Evolutionary conservation across 2,888 invertebrate species (phyloP).

Genomic region (Hedychridium roseum): DNA sequence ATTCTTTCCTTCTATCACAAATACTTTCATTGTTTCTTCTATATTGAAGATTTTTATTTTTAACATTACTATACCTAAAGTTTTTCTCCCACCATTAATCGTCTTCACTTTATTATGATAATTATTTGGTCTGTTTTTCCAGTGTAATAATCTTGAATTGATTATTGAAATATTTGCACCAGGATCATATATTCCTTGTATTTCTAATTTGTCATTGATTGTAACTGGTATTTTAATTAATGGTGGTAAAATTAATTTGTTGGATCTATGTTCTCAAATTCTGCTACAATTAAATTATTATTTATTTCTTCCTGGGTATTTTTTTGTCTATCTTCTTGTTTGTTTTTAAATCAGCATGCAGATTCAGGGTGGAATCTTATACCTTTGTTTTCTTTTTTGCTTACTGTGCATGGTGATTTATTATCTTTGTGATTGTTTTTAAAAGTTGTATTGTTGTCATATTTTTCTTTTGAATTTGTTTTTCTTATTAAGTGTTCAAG

Average conservation of each 20-base stretch:
- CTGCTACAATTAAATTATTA: conserved; percentile 21
- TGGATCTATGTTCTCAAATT: conserved; percentile 18
- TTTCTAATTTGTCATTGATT: conserved; percentile 17
- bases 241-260: conserved; percentile 27
- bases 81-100: conserved; percentile 17
- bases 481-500: conserved; percentile 39
- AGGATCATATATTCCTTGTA: conserved; percentile 22
- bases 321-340: conserved; percentile 9
- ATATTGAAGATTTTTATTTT: conserved; percentile 15
- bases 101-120: neutral
- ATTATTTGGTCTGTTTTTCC: conserved; percentile 9
- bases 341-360: conserved; percentile 23
- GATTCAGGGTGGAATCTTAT: conserved; percentile 20
- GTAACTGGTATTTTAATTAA: conserved; percentile 25
- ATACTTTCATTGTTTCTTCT: conserved; percentile 14
- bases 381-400: conserved; percentile 14
- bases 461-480: conserved; percentile 21
- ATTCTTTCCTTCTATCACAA: conserved; percentile 16
- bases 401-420: conserved; percentile 13
- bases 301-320: conserved; percentile 15
- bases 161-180: conserved; percentile 27
- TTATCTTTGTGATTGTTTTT: neutral
- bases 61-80: conserved; percentile 13
- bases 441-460: conserved; percentile 7
- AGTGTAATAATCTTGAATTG: conserved; percentile 17